phyloP scores from a whole-genome alignment of 1,140 invertebrate species.

The Lepidostoma basale region DNA sequence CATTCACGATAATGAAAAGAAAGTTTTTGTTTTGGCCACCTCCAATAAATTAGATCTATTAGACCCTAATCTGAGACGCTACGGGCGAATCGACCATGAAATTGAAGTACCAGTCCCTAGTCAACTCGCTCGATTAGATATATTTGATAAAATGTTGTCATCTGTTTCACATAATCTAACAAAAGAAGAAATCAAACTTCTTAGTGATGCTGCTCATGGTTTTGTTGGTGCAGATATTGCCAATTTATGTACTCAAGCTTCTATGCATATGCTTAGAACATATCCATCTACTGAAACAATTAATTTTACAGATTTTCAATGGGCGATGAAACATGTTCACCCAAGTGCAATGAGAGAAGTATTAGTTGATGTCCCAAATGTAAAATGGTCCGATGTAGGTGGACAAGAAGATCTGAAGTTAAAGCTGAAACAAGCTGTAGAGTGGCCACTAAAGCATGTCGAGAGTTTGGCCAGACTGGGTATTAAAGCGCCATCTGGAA shows the following conservation, averaged over 20 bases:
- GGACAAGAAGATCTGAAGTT: constrained; percentile 88
- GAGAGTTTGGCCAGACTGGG: constrained; percentile 90
- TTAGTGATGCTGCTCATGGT: constrained; percentile 80
- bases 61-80: constrained; percentile 74
- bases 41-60: constrained; percentile 74
- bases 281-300: constrained; percentile 49
- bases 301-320: constrained; percentile 61
- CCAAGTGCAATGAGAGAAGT: constrained; percentile 93
- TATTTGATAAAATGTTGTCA: constrained; percentile 68
- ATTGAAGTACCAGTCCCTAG: constrained; percentile 85
- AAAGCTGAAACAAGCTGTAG: constrained; percentile 86
- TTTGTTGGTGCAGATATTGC: constrained; percentile 88
- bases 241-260: constrained; percentile 74
- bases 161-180: constrained; percentile 64
- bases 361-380: constrained; percentile 81
- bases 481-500: constrained; percentile 90
- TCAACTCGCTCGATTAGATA: constrained; percentile 68
- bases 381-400: constrained; percentile 92
- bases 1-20: constrained; percentile 60
- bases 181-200: constrained; percentile 62
- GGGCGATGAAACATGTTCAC: constrained; percentile 72
- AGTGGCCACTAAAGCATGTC: constrained; percentile 90
- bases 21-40: constrained; percentile 75
- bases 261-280: constrained; percentile 62
- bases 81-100: constrained; percentile 82